Conservation (phyloP, 2,888 invertebrate genomes). For the Eurois occulta region DNA sequence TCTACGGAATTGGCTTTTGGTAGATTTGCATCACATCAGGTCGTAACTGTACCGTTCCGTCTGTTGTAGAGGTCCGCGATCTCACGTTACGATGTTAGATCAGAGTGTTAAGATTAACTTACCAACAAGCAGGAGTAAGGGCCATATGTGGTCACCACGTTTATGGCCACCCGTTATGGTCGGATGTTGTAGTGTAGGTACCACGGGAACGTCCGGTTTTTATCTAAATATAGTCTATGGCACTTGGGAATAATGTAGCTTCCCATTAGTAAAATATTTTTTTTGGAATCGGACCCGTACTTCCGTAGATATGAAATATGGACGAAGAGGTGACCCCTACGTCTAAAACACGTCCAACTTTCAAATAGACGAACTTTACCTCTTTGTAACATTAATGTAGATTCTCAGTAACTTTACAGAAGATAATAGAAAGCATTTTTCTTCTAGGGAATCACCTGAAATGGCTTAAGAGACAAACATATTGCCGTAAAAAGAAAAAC, state of each 20-base stretch:
- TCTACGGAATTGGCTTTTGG: slow-evolving; percentile 23
- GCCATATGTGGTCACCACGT: background rate
- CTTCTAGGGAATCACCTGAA: slow-evolving; percentile 11
- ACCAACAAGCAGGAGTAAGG: background rate
- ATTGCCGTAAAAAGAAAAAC: slow-evolving; percentile 41
- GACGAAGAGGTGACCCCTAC: background rate
- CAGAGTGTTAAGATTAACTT: slow-evolving; percentile 1
- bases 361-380: background rate
- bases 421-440: background rate
- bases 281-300: background rate
- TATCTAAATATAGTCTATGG: background rate
- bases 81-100: slow-evolving; percentile 4
- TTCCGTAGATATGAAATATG: background rate
- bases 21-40: slow-evolving; percentile 4
- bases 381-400: background rate
- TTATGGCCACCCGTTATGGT: background rate
- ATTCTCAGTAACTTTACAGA: slow-evolving; percentile 1
- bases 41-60: background rate
- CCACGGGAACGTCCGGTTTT: background rate
- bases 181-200: background rate
- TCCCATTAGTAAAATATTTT: background rate
- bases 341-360: background rate
- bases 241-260: background rate
- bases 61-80: too few species aligned
- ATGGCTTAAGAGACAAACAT: slow-evolving; percentile 24